These are phyloP conservation scores for Andrena trimmerana DNA, from an alignment of 2,888 invertebrate species.

Conservation along the genomic window DNA sequence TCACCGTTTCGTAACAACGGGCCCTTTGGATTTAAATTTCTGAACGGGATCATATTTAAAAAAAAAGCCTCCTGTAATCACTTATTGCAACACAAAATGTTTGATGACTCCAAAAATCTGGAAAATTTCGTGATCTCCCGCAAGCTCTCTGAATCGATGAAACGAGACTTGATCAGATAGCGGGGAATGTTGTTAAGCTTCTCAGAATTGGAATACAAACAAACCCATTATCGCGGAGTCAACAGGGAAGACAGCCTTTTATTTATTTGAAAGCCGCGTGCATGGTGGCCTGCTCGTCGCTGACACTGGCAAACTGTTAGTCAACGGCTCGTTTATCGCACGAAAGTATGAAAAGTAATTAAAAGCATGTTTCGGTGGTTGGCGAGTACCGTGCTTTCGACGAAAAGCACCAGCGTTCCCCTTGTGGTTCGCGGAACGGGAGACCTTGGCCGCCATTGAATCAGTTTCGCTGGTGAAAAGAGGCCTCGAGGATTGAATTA, in stretches of 20 bases:
- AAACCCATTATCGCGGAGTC: conserved; percentile 82
- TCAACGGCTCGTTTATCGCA: conserved; percentile 76
- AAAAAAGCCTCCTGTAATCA: neutral
- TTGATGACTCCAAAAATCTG: conserved; percentile 7
- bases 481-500: too few relatives aligned
- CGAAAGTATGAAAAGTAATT: conserved; percentile 83
- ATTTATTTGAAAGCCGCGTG: conserved; percentile 79
- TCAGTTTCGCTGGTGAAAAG: neutral
- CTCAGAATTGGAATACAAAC: conserved; percentile 82
- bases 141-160: conserved; percentile 19
- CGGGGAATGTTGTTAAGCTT: conserved; percentile 76
- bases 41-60: conserved; percentile 30
- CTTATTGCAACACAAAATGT: too few relatives aligned
- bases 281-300: conserved; percentile 47
- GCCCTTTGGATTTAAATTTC: conserved; percentile 24
- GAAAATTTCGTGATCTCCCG: conserved; percentile 21
- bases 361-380: conserved; percentile 72
- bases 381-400: conserved; percentile 42
- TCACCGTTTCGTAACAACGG: conserved; percentile 39
- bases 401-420: conserved; percentile 10
- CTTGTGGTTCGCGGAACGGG: neutral
- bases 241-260: conserved; percentile 78
- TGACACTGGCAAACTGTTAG: conserved; percentile 73
- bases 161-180: conserved; percentile 12
- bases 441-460: neutral